Conservation (phyloP, 2,113 vertebrate species). For the Spea bombifrons region DNA sequence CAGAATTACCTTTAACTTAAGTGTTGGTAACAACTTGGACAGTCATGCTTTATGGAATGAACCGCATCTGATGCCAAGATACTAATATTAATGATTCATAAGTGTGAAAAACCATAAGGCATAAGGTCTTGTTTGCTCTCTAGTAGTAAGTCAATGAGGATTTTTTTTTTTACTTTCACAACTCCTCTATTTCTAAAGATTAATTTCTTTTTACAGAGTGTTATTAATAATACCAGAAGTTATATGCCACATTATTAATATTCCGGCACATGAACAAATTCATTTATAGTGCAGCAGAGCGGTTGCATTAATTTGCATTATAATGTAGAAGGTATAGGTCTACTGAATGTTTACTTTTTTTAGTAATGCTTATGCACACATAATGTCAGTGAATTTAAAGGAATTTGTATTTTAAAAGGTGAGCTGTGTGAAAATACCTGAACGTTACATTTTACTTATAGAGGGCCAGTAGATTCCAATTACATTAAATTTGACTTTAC, state of each 20-base stretch:
- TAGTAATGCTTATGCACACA: constrained; percentile 6
- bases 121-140: constrained; percentile 38
- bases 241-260: constrained; percentile 47
- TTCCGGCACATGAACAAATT: constrained; percentile 41
- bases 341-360: constrained; percentile 39
- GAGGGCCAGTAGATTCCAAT: no score
- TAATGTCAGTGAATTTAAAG: constrained; percentile 3
- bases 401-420: no score
- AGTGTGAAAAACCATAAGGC: constrained; percentile 27
- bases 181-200: constrained; percentile 39
- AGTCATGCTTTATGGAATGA: constrained; percentile 26
- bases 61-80: constrained; percentile 9
- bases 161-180: constrained; percentile 8
- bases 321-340: constrained; percentile 29
- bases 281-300: constrained; percentile 42
- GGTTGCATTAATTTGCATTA: constrained; percentile 43
- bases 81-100: constrained; percentile 40
- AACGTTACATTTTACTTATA: no score
- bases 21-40: constrained; percentile 25
- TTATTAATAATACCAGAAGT: constrained; percentile 46
- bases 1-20: constrained; percentile 6
- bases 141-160: constrained; percentile 41
- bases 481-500: no score
- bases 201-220: constrained; percentile 34
- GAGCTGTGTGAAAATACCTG: no score